Base-by-base conservation (phyloP, 2,113 vertebrate species). In the Ciconia boyciana region DNA sequence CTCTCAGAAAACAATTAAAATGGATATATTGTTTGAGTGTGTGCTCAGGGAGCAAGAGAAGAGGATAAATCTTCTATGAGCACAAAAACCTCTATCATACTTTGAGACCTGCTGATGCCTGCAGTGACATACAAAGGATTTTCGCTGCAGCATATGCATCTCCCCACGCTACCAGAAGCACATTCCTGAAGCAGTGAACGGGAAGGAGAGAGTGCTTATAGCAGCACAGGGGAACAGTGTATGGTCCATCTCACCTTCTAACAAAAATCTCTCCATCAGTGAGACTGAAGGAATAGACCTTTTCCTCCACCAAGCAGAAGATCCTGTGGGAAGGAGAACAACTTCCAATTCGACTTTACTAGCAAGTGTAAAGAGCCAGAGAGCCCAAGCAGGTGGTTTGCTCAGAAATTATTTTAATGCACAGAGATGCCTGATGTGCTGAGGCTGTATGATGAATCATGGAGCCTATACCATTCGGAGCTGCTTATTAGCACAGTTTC, bases 1-100 rank as follows among this genome's bases (percentile, higher is more conserved):
- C 83, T 87, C 83, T 94, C 86, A 79, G 69, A 86, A 90, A 92
- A 92, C 77, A 96, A 94, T 94, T 96, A 82, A 96, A 92, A 92
- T 82, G 46, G 78, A 93, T 92, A 82, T 76, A 91, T 43, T 58
- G 41, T 82, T 93, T 57, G 77, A 96, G 41, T 11, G 31, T 85
- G 81, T 49, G 64, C 77, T 82, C 86, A 89, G 36, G 34, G 52
- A 92, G 31, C 65, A 79, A 21, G 44, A 68, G 31, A 92, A 89
- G 54, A 70, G 8, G 75, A 95, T 93, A 94, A 91, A 95, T 89
- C 86, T 89, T 62, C 79, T 25, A 68, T 8, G 29, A 81, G 52
- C 46, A 79, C 60, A 94, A 62, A 94, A 77, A 21, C 4, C 68
- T 90, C 61, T n/a, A 61, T 58, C 76, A 39, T 4, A 58, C 22